Percentiles rank a stretch among this genome's conserved stretches.
These are phyloP conservation scores for Mastigias papua DNA, from an alignment of 30 jellyfish, hydroid and myxozoan species.

Conservation along the genomic window DNA sequence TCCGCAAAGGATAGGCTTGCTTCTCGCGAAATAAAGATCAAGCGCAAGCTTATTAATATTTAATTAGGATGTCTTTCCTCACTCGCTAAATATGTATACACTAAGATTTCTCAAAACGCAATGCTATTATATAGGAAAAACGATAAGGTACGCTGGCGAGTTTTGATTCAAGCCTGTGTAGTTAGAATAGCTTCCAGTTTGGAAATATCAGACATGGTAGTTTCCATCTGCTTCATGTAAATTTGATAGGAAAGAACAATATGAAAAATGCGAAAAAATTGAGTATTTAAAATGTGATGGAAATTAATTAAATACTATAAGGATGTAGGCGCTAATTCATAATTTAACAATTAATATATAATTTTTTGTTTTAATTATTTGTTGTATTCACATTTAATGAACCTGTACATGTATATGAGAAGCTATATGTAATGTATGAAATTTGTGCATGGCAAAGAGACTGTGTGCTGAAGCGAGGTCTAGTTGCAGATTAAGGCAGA, in stretches of 20 bases:
- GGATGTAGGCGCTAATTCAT: no score
- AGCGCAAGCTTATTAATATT: constrained; percentile 69
- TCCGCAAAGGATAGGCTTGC: constrained; percentile 19
- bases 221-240: no score
- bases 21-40: constrained; percentile 70
- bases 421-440: no score
- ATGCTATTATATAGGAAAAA: background rate
- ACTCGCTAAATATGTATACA: constrained; percentile 75
- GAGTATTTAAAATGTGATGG: no score
- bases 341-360: no score
- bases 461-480: background rate
- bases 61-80: constrained; percentile 84
- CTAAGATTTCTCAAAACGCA: background rate
- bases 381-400: background rate
- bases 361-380: no score
- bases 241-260: no score
- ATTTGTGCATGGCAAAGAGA: background rate
- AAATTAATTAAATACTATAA: no score
- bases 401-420: background rate
- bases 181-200: no score
- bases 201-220: no score
- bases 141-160: background rate
- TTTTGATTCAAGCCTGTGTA: background rate
- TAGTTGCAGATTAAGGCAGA: no score
- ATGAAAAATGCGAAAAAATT: no score